Percentiles rank a stretch among this genome's conserved stretches.
Conservation (phyloP, 2,113 vertebrate genomes). For the Aptenodytes forsteri region DNA sequence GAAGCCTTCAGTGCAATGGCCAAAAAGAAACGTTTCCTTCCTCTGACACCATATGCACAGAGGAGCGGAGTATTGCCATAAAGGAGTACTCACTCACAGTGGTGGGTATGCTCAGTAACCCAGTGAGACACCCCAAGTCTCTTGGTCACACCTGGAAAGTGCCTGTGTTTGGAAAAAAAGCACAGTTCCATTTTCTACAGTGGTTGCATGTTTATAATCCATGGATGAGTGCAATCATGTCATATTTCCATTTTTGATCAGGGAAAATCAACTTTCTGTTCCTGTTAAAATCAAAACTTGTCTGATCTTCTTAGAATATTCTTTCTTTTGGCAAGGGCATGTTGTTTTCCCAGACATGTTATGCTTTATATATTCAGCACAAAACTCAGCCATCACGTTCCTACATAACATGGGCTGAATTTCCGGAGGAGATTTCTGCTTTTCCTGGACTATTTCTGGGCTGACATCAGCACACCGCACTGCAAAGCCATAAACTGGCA, state of each 20-base stretch:
- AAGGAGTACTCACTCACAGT: neutral
- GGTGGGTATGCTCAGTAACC: neutral
- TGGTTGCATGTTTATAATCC: neutral
- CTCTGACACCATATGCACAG: neutral
- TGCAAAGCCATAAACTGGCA: neutral
- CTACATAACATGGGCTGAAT: neutral
- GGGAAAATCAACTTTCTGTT: neutral
- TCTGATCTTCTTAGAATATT: neutral
- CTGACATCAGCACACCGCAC: neutral
- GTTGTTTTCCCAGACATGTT: neutral
- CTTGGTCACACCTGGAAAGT: neutral
- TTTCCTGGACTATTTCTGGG: neutral
- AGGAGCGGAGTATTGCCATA: rapidly evolving
- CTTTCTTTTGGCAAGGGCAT: neutral
- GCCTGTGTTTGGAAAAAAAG: neutral
- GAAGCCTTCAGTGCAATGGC: neutral
- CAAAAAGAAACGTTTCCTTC: neutral
- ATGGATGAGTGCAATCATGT: neutral
- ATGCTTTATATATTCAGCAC: neutral
- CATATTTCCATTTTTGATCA: neutral
- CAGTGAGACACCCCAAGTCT: neutral
- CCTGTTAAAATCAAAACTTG: neutral
- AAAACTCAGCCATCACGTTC: neutral
- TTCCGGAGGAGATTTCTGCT: neutral
- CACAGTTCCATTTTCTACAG: neutral